Base-by-base conservation (phyloP, 2,888 invertebrate genomes). In the Heliconius hortense region DNA sequence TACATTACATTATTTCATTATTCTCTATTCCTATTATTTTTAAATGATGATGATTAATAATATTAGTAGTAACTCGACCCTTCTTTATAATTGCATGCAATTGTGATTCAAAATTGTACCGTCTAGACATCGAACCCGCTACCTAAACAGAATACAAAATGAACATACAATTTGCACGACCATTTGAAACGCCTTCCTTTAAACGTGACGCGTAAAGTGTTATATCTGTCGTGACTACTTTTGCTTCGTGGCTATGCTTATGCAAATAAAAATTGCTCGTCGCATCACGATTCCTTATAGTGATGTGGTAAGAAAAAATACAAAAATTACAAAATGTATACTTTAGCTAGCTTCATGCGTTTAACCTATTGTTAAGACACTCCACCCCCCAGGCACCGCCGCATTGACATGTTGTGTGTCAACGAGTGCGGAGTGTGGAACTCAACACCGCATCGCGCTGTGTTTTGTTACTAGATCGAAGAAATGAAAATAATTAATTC, bases 241-340 rank as follows among this genome's bases (percentile, higher is more conserved):
- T 56, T 64, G 56, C 56, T 64, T 26, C 68, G 67, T 39, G 67
- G 71, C 39, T 70, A 76, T 39, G 74, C 63, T 76, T 76, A 76
- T 76, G 76, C 70, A 73, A 76, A 76, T 64, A 68, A 64, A 71
- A 43, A 69, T 66, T 56, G 69, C 73, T 28, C 70, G 43, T 56
- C 63, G 69, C 18, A 39, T 69, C 76, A 76, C 76, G 76, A 76
- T 56, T 39, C 43, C 13, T 56, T 48, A 43, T 66, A 66, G 10
- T 31, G 35, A 39, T 64, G 35, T n/a, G 24, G 66, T 26, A 66
- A 66, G 24, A 24, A 39, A 64, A 31, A 56, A n/a, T 56, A 10
- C n/a, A n/a, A n/a, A n/a, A n/a, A n/a, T 56, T 56, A 56, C 56
- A n/a, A 10, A 56, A 56, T 5, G 3, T n/a, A 56, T 56, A 56